Conservation (phyloP, 2,797 vertebrate species). For the Vespertilio murinus region DNA sequence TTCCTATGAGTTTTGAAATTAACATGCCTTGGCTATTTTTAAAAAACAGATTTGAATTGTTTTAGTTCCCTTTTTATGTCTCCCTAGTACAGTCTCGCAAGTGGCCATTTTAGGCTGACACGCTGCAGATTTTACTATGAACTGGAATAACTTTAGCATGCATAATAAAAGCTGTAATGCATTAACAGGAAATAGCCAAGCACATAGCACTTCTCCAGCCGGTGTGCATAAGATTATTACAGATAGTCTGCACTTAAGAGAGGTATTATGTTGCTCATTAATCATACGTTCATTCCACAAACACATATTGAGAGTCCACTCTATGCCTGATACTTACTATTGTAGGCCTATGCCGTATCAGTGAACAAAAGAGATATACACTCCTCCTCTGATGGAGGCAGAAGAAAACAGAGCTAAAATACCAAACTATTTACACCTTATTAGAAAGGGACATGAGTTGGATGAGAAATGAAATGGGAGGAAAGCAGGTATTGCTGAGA, state of each 20-base stretch:
- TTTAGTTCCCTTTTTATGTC: constrained; percentile 36
- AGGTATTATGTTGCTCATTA: background rate
- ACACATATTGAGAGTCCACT: background rate
- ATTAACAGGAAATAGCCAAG: background rate
- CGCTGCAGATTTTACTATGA: background rate
- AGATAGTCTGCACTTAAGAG: background rate
- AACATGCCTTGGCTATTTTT: constrained; percentile 9
- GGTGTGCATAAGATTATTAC: background rate
- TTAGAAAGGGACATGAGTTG: background rate
- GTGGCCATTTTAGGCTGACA: background rate
- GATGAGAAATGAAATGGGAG: background rate
- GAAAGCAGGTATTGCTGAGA: background rate
- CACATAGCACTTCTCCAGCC: background rate
- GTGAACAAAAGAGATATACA: background rate
- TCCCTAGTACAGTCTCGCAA: background rate
- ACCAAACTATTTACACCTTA: background rate
- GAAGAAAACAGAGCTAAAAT: background rate
- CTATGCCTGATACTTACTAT: background rate
- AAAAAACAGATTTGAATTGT: background rate
- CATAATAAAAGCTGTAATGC: background rate
- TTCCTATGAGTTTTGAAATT: background rate
- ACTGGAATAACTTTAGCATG: background rate
- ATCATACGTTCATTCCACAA: background rate
- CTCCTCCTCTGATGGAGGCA: background rate
- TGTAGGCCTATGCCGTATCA: background rate